Evolutionary conservation across 35 echinoderm and acorn worm species (phyloP).

Genomic region (Ptychodera flava): DNA sequence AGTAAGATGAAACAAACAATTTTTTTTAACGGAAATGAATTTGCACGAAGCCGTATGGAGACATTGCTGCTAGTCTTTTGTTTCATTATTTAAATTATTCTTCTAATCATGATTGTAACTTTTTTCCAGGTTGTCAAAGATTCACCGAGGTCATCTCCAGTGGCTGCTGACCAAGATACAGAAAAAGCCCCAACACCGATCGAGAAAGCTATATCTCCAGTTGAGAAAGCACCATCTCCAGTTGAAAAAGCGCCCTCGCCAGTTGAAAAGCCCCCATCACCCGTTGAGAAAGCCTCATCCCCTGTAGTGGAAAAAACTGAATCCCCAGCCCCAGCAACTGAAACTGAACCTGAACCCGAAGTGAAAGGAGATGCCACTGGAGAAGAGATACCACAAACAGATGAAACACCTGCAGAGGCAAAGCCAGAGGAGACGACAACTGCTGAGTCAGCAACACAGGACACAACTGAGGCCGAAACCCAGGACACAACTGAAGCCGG

Average conservation of each 20-base stretch:
- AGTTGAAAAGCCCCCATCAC: slow-evolving; percentile 7
- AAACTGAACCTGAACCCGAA: no score
- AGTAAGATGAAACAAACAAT: no score
- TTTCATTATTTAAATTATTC: no score
- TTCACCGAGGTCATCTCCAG: background rate
- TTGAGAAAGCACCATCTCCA: slow-evolving; percentile 4
- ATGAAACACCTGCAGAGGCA: no score
- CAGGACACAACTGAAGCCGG: slow-evolving; percentile 6
- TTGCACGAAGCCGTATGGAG: no score
- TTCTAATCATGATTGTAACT: no score
- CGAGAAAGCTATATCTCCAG: background rate
- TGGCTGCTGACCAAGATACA: background rate
- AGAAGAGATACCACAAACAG: no score
- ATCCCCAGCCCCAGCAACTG: no score
- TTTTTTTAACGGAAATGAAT: no score
- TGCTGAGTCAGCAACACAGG: background rate
- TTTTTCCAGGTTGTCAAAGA: background rate
- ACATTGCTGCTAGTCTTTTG: no score
- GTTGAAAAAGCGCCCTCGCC: background rate
- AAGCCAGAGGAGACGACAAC: no score
- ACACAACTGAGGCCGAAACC: slow-evolving; percentile 2
- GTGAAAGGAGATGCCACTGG: no score
- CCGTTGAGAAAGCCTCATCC: slow-evolving; percentile 3
- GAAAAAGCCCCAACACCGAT: background rate
- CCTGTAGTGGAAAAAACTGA: background rate